Conservation (phyloP, 2,113 vertebrate species). For the Ceyx melanurus region DNA sequence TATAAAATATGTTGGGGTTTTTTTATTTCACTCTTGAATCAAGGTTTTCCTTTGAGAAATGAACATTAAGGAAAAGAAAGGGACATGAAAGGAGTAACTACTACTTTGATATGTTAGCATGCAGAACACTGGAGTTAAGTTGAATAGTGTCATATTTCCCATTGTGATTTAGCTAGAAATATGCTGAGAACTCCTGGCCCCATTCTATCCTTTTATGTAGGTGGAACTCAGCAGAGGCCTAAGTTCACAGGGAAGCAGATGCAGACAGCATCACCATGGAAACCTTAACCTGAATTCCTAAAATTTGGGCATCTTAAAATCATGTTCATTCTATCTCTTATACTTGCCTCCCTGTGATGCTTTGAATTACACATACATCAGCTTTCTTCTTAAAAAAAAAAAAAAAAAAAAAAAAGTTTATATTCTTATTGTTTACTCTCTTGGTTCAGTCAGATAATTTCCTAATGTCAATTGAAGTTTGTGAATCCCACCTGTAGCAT, state of each 20-base stretch:
- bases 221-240: slow-evolving; percentile 48
- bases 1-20: background rate
- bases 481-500: background rate
- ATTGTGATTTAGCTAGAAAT: slow-evolving; percentile 19
- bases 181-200: slow-evolving; percentile 27
- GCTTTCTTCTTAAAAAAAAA: background rate
- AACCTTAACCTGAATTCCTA: slow-evolving; percentile 60
- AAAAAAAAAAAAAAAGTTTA: background rate
- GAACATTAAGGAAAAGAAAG: background rate
- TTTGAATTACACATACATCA: background rate
- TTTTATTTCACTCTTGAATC: background rate
- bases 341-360: background rate
- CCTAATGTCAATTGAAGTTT: background rate
- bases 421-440: background rate
- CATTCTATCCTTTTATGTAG: slow-evolving; percentile 28
- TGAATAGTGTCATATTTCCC: background rate
- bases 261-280: slow-evolving; percentile 68
- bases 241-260: slow-evolving; percentile 53
- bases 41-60: background rate
- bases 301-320: slow-evolving; percentile 34
- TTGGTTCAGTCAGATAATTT: background rate
- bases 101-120: background rate
- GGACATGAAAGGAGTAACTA: background rate
- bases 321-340: background rate
- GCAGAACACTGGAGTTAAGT: background rate